Evolutionary conservation across 2,113 vertebrate genomes (phyloP).

Genomic region (Periophthalmus modestus): DNA sequence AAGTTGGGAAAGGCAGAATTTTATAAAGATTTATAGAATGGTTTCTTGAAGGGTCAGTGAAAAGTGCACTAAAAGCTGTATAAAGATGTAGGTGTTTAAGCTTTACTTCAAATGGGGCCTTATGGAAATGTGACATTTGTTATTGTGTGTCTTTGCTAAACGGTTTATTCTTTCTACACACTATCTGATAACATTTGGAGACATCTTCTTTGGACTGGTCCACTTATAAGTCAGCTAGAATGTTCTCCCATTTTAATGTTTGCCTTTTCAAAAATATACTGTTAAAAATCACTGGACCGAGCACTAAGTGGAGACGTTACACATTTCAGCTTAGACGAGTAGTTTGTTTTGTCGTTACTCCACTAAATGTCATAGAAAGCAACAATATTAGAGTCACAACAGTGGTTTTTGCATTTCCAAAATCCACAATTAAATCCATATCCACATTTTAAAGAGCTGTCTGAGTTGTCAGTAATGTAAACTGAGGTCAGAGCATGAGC

Average conservation of each 20-base stretch:
- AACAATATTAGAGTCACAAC: constrained; percentile 35
- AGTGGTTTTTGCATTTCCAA: constrained; percentile 37
- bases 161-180: not conserved
- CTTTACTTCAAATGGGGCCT: constrained; percentile 54
- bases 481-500: constrained; percentile 64
- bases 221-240: constrained; percentile 18
- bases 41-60: constrained; percentile 23
- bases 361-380: constrained; percentile 61
- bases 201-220: constrained; percentile 25
- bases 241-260: constrained; percentile 34
- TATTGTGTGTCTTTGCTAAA: constrained; percentile 32
- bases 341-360: constrained; percentile 37
- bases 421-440: constrained; percentile 31
- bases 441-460: constrained; percentile 57
- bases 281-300: constrained; percentile 43
- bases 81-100: constrained; percentile 15
- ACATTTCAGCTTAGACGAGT: constrained; percentile 38
- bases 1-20: not conserved
- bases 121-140: constrained; percentile 51
- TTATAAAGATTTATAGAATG: constrained; percentile 1
- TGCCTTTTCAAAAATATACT: constrained; percentile 50
- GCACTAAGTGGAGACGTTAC: constrained; percentile 54
- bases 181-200: constrained; percentile 21
- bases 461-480: constrained; percentile 53
- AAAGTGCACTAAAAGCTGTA: constrained; percentile 35